Base-by-base conservation (phyloP, 2,797 vertebrate genomes). In the Crenuchus spilurus region DNA sequence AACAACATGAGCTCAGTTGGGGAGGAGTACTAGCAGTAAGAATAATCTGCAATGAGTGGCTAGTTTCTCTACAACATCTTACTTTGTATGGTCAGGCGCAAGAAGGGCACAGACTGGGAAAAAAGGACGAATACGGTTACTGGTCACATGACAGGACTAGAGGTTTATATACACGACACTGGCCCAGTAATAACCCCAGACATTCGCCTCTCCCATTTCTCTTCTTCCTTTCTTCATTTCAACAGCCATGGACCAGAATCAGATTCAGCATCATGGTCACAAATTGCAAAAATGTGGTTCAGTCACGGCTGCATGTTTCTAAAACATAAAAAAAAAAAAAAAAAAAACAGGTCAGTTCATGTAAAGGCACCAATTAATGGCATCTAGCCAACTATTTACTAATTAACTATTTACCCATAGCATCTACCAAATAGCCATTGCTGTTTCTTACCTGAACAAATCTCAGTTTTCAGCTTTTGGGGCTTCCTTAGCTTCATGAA, bases 401-500 rank as follows among this genome's bases (percentile, higher is more conserved):
- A 14, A 42, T 10, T 16, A 3, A 46, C 42, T 20, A 4, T 48
- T 48, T 2, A n/a, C n/a, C 1, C 8, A 24, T 6, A 6, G 22
- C 33, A 24, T n/a, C 26, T 39, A 39, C 1, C 24, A 7, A 22
- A 13, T 28, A 39, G 9, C 10, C 22, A 63, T 44, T 16, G 18
- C 22, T 51, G 24, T n/a, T 54, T n/a, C 60, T 76, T 64, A 83
- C 81, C 83, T 76, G 51, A 16, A 39, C 1, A 20, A 20, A 9
- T 63, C 48, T 80, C 58, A 84, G 79, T 83, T 83, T 35, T 85
- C 80, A 14, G 71, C 58, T 67, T 80, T 83, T n/a, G 88, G 85
- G 37, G 90, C 86, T 68, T 91, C 91, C 81, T 90, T 91, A 58
- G 81, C 85, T 82, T 70, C 63, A 49, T 1, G n/a, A 62, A 54